phyloP scores from a whole-genome alignment of 1,140 invertebrate genomes.

The Drosophila pallidifrons region DNA sequence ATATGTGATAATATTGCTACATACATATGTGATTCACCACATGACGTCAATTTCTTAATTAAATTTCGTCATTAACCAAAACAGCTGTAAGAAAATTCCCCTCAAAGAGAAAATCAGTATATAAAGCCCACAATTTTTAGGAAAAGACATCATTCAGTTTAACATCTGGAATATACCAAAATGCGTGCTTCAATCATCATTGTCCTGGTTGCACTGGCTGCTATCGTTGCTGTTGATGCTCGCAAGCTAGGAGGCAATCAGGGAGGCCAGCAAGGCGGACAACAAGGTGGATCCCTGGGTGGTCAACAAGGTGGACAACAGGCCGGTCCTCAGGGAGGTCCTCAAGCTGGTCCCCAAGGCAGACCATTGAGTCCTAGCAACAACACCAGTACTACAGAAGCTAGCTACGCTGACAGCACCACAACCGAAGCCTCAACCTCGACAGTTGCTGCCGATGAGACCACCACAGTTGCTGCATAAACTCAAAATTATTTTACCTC shows the following conservation, averaged over 20 bases:
- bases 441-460: background rate
- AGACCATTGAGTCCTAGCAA: background rate
- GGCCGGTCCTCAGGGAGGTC: background rate
- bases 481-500: too few species aligned
- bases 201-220: conserved; percentile 31
- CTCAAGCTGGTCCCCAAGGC: background rate
- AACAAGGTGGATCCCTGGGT: background rate
- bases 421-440: too few species aligned
- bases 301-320: background rate
- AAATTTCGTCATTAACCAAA: background rate
- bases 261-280: conserved; percentile 15
- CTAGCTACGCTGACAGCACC: background rate
- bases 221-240: conserved; percentile 42
- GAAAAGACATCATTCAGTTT: background rate
- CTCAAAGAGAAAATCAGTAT: conserved; percentile 6
- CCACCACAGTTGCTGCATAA: too few species aligned
- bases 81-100: conserved; percentile 2
- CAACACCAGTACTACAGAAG: background rate
- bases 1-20: background rate
- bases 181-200: conserved; percentile 47
- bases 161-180: conserved; percentile 2
- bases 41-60: background rate
- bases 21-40: background rate
- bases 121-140: conserved; percentile 7
- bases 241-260: background rate